A percentile compares a stretch with the other conserved stretches of the same genome.
Evolutionary conservation across 1,140 invertebrate species (phyloP).

Genomic region (Caenorhabditis latens): DNA sequence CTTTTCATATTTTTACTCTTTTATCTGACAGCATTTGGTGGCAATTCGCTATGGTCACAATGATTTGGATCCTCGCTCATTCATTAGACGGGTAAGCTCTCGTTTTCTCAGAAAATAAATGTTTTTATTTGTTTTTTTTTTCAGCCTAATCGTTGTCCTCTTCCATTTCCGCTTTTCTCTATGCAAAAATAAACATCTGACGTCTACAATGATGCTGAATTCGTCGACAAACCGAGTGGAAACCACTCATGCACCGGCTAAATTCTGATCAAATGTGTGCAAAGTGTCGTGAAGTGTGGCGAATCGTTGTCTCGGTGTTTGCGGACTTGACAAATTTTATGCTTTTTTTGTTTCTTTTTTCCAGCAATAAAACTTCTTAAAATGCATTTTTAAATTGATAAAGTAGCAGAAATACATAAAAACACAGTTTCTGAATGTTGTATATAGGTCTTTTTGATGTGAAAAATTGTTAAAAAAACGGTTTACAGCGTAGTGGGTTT

Average conservation of each 20-base stretch:
- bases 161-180: slow-evolving; percentile 30
- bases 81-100: slow-evolving; percentile 6
- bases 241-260: background rate
- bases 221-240: background rate
- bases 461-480: no score
- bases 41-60: slow-evolving; percentile 33
- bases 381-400: background rate
- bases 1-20: slow-evolving; percentile 25
- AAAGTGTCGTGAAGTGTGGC: background rate
- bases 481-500: no score
- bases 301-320: slow-evolving; percentile 2
- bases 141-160: slow-evolving; percentile 16
- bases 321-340: background rate
- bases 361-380: background rate
- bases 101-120: background rate
- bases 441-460: no score
- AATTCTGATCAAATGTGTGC: background rate
- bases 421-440: background rate
- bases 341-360: background rate
- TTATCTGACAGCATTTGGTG: slow-evolving; percentile 31
- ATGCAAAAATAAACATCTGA: background rate
- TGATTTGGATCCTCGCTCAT: slow-evolving; percentile 30
- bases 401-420: background rate
- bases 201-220: slow-evolving; percentile 36
- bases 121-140: background rate